Evolutionary conservation across 2,888 invertebrate species (phyloP).

Genomic region (Julus scandinavius): DNA sequence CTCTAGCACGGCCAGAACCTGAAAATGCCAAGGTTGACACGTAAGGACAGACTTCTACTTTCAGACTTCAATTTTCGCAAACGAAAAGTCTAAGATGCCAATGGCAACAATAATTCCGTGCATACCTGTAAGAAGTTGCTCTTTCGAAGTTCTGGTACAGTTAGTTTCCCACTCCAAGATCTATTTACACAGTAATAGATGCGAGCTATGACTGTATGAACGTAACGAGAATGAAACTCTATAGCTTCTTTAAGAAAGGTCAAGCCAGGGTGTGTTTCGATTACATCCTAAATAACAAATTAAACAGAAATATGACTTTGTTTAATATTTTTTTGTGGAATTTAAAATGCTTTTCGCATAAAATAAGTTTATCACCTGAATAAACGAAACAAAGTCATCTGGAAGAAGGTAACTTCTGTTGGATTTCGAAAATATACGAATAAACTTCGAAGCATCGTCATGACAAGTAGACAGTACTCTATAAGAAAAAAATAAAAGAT

Average conservation of each 20-base stretch:
- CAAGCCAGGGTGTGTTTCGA: constrained; percentile 97
- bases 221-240: constrained; percentile 98
- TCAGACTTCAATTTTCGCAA: neutral
- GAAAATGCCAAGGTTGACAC: constrained; percentile 57
- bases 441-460: constrained; percentile 88
- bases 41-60: neutral
- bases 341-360: neutral
- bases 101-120: neutral
- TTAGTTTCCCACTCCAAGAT: constrained; percentile 95
- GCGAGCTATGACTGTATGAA: constrained; percentile 97
- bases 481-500: constrained; percentile 59
- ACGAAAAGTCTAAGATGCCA: neutral
- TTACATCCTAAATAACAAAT: constrained; percentile 81
- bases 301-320: neutral
- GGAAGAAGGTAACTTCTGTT: constrained; percentile 70
- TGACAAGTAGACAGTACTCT: constrained; percentile 85
- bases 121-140: constrained; percentile 80
- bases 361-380: constrained; percentile 67
- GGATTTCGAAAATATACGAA: constrained; percentile 78
- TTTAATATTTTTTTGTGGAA: neutral
- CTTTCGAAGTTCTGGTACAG: constrained; percentile 86
- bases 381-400: constrained; percentile 92
- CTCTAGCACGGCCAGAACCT: constrained; percentile 79
- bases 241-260: constrained; percentile 97
- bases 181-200: constrained; percentile 98